A percentile compares a stretch with the other conserved stretches of the same genome.
phyloP scores from a whole-genome alignment of 2,113 vertebrate species.

The Malaclemys terrapin region DNA sequence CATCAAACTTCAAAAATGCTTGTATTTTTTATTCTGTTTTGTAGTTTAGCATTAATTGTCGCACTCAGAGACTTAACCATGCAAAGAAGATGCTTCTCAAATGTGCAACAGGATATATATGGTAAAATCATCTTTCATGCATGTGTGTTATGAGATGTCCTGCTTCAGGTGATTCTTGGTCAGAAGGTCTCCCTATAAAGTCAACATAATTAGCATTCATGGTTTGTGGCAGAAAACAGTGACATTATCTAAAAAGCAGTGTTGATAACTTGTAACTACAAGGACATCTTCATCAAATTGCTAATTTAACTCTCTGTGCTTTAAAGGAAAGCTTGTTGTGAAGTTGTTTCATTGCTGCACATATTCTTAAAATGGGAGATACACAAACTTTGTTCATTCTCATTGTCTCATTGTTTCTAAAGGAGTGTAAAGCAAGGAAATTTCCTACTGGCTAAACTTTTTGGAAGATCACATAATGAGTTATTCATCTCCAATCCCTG shows the following conservation, averaged over 20 bases:
- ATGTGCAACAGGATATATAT: not conserved
- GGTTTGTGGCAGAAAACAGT: not conserved
- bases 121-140: not conserved
- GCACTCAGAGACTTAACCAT: not conserved
- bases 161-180: not conserved
- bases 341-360: not conserved
- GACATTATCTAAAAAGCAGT: not conserved
- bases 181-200: not conserved
- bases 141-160: not conserved
- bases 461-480: conserved; percentile 52
- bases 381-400: not conserved
- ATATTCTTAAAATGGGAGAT: not conserved
- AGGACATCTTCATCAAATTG: not conserved
- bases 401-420: not conserved
- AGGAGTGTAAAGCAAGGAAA: conserved; percentile 31
- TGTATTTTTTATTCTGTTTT: not conserved
- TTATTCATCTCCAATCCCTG: conserved; percentile 46
- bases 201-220: not conserved
- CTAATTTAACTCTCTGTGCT: not conserved
- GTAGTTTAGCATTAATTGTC: not conserved
- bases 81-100: not conserved
- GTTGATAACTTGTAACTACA: not conserved
- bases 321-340: not conserved
- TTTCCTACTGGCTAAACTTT: conserved; percentile 58
- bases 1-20: not conserved